Evolutionary conservation across 2,113 vertebrate species (phyloP).

Genomic region (Vidua chalybeata): DNA sequence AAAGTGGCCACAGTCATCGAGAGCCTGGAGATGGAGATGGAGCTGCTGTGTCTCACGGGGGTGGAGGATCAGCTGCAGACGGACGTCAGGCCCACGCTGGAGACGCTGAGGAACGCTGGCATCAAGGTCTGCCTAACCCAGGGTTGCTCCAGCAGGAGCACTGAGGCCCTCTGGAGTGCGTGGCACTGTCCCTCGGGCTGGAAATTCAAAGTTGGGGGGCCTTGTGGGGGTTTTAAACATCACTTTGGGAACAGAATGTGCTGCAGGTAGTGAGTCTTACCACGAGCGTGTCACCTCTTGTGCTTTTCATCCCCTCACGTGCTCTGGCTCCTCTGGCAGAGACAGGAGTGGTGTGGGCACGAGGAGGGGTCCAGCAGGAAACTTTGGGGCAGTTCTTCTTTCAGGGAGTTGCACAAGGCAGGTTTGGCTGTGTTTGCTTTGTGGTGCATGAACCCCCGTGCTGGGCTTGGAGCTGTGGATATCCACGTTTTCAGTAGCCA

Average conservation of each 20-base stretch:
- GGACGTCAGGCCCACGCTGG: constrained; percentile 92
- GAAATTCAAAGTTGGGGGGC: fast-evolving
- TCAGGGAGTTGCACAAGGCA: neutral
- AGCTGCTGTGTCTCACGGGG: constrained; percentile 92
- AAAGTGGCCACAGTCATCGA: constrained; percentile 97
- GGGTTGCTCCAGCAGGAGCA: neutral
- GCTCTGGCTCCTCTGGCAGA: neutral
- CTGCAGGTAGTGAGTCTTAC: neutral
- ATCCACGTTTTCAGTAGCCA: neutral
- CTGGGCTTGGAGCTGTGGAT: neutral
- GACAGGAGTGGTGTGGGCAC: fast-evolving
- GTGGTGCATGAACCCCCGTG: fast-evolving
- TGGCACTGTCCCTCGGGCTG: neutral
- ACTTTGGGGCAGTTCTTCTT: neutral
- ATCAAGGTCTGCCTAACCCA: constrained; percentile 82
- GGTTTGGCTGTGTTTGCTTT: neutral
- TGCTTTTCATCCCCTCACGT: neutral
- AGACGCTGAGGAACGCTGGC: constrained; percentile 93
- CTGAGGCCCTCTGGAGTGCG: neutral
- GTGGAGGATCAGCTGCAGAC: constrained; percentile 96
- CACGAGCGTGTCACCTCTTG: neutral
- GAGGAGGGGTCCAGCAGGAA: neutral
- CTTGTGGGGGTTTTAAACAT: neutral
- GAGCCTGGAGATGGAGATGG: constrained; percentile 99
- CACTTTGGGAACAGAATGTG: neutral